Base-by-base conservation (phyloP, 2,797 vertebrate species). In the Muscicapa striata region DNA sequence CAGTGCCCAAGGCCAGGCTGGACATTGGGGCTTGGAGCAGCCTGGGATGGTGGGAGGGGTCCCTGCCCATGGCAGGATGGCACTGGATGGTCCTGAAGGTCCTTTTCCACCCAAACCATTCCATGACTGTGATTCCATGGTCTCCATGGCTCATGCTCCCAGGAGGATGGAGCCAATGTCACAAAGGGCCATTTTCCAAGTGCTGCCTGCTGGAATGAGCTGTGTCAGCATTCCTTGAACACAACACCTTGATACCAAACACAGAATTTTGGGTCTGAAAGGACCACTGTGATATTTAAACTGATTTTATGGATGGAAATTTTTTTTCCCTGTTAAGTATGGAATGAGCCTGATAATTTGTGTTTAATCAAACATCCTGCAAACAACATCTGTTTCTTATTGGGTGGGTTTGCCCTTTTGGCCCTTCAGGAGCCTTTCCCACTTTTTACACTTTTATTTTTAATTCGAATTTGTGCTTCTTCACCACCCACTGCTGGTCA, bases 21-120 rank as follows among this genome's bases (percentile, higher is more conserved):
- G 76, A 48, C 27, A 27, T 5, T 40, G 38, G 62, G 76, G 29
- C 18, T 38, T 9, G 49, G 68, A 63, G 58, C 41, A n/a, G 5
- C 34, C 34, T 63, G 68, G 80, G 58, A 15, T 1, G 6, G 52
- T 32, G 70, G 63, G 0, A 68, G 54, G 32, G 32, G 61, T 43
- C 51, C 36, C 69, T 66, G 59, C 13, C n/a, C 51, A 14, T 11
- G 49, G 57, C 17, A 8, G 32, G 21, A 11, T 12, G 70, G 45
- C 1, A 17, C 1, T 0, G 0, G 51, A 7, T 40, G 29, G 2
- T 4, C 3, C 13, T 41, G 1, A 8, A 34, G 3, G 48, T 26
- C 57, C 20, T 12, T 36, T 49, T 36, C 66, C 12, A 78, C 32
- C 41, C 58, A 43, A 51, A 32, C 16, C 75, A 32, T 36, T 21